Evolutionary conservation across 2,113 vertebrate genomes (phyloP).

Genomic region (Archocentrus centrarchus): DNA sequence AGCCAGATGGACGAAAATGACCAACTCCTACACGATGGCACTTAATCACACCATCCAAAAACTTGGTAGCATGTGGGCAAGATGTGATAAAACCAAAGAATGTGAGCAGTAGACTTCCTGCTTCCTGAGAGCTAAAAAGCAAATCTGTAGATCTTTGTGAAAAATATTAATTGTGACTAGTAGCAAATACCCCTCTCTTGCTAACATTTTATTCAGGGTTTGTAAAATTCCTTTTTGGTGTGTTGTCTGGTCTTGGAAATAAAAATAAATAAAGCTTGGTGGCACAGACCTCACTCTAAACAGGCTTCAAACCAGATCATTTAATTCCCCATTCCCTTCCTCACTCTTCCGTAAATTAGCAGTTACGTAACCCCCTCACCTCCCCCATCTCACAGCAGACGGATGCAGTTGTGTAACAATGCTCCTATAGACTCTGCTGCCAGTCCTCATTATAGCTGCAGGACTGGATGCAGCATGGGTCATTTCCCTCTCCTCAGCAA

Average conservation of each 20-base stretch:
- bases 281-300: background rate
- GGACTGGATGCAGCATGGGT: slow-evolving; percentile 29
- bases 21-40: background rate
- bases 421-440: slow-evolving; percentile 50
- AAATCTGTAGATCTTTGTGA: background rate
- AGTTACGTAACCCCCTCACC: slow-evolving; percentile 66
- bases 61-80: background rate
- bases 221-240: background rate
- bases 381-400: slow-evolving; percentile 25
- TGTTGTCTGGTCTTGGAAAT: background rate
- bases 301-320: slow-evolving; percentile 29
- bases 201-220: background rate
- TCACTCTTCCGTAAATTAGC: slow-evolving; percentile 55
- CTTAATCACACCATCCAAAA: background rate
- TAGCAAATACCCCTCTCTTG: background rate
- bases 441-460: slow-evolving; percentile 50
- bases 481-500: slow-evolving; percentile 55
- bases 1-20: background rate
- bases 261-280: background rate
- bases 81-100: background rate
- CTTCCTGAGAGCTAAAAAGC: background rate
- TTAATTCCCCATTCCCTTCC: slow-evolving; percentile 38
- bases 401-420: slow-evolving; percentile 60
- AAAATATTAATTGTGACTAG: background rate
- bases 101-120: background rate